phyloP scores from a whole-genome alignment of 2,888 invertebrate genomes.

The Patella ulyssiponensis region DNA sequence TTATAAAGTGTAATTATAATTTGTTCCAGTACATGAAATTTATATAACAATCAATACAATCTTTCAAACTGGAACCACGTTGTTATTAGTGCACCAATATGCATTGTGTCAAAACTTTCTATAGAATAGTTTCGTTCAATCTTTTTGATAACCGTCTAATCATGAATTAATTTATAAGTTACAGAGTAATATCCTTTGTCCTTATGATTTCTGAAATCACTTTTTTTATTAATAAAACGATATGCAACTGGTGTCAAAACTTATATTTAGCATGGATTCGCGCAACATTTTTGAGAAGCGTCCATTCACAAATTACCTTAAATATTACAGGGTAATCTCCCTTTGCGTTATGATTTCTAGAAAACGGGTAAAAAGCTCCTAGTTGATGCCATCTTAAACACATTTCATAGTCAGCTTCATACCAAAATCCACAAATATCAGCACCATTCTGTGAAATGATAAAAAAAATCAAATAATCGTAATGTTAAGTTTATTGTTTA shows the following conservation, averaged over 20 bases:
- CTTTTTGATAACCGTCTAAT: too few relatives aligned
- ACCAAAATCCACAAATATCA: conserved; percentile 74
- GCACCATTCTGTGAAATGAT: conserved; percentile 58
- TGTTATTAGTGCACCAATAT: too few relatives aligned
- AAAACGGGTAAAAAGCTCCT: conserved; percentile 77
- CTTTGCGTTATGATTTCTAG: conserved; percentile 57
- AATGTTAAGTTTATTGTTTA: too few relatives aligned
- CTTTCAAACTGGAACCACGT: too few relatives aligned
- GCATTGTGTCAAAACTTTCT: too few relatives aligned
- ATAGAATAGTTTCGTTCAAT: too few relatives aligned
- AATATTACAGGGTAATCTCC: conserved; percentile 27
- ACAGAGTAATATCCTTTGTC: conserved; percentile 29
- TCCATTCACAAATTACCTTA: not conserved
- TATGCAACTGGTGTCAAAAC: too few relatives aligned
- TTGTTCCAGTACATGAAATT: not conserved
- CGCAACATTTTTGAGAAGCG: too few relatives aligned
- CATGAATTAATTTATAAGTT: conserved; percentile 14
- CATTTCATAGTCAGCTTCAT: conserved; percentile 71
- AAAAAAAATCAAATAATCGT: not conserved
- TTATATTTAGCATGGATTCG: too few relatives aligned
- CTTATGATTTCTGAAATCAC: conserved; percentile 52
- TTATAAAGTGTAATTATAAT: not conserved
- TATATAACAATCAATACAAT: not conserved
- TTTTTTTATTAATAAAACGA: too few relatives aligned
- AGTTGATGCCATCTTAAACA: conserved; percentile 82